Base-by-base conservation (phyloP, 2,113 vertebrate species). In the Mohoua ochrocephala region DNA sequence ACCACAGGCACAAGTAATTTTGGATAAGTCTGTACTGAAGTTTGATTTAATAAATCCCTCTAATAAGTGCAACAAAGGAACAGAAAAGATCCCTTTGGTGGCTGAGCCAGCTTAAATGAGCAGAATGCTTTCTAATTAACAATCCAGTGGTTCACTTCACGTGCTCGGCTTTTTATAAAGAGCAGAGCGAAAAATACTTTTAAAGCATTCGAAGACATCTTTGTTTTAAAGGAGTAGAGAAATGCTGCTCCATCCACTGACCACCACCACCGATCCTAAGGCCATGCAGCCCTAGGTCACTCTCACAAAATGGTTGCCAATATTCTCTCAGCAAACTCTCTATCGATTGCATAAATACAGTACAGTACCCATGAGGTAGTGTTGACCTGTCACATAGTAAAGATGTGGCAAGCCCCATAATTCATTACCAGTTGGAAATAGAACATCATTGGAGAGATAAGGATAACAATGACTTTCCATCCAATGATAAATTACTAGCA, bases 401-500 rank as follows among this genome's bases (percentile, higher is more conserved):
- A 97, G 97, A 97, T 96, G 96, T 97, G 97, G 96, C 97, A 96
- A 98, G 96, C 97, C 93, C 97, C 86, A 89, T 98, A 98, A 97
- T 98, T 98, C 98, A 98, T 98, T 98, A 98, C 98, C 95, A 97
- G 97, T 97, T 98, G 97, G 98, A 98, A 99, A 98, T 97, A 98
- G 98, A 98, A 97, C 98, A 98, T 98, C 98, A 97, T 98, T 97
- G 98, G 98, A 98, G 97, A 99, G 98, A 99, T 98, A 99, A 99
- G 98, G 98, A 95, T 98, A 98, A 98, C 98, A 99, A 98, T 98
- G 98, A 97, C 98, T 98, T 99, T 98, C 98, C 97, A 97, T 97
- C 97, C 97, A 97, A 97, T 98, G 98, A 99, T 98, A 99, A 98
- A 99, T 99, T 98, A 98, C 98, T 96, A 98, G 97, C 98, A 98